phyloP scores from a whole-genome alignment of 2,797 vertebrate species.

The Orientallactaga sibirica region DNA sequence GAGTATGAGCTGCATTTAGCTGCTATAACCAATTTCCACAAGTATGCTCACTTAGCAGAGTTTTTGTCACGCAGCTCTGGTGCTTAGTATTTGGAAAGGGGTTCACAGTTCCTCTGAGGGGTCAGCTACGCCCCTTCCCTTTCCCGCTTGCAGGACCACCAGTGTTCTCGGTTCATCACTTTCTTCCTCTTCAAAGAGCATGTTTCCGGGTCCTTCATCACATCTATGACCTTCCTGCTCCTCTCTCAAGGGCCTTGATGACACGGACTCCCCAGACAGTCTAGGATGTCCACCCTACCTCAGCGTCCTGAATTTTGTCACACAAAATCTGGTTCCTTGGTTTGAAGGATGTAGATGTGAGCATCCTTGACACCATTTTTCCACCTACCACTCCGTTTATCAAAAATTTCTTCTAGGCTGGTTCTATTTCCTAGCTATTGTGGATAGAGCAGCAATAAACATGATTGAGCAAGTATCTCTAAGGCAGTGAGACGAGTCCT shows the following conservation, averaged over 20 bases:
- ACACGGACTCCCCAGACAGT: fast-evolving
- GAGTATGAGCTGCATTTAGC: neutral
- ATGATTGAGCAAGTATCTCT: too few species aligned
- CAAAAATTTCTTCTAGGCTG: neutral
- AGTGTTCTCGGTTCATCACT: fast-evolving
- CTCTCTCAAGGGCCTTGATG: neutral
- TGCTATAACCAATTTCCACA: neutral
- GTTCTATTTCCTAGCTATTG: too few species aligned
- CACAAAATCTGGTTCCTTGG: too few species aligned
- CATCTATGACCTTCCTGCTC: neutral
- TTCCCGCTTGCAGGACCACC: neutral
- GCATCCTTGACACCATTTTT: too few species aligned
- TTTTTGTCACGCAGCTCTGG: neutral
- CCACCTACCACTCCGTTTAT: neutral
- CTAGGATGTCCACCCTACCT: neutral
- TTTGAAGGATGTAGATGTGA: neutral
- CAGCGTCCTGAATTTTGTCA: too few species aligned
- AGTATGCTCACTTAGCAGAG: neutral
- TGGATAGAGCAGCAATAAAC: too few species aligned
- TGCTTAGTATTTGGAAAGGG: neutral
- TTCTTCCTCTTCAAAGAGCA: too few species aligned
- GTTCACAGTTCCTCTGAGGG: neutral
- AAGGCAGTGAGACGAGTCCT: too few species aligned
- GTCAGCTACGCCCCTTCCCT: neutral
- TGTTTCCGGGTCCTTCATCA: neutral